Conservation (phyloP, 2,797 vertebrate genomes). For the Brachyrhaphis roseni region DNA sequence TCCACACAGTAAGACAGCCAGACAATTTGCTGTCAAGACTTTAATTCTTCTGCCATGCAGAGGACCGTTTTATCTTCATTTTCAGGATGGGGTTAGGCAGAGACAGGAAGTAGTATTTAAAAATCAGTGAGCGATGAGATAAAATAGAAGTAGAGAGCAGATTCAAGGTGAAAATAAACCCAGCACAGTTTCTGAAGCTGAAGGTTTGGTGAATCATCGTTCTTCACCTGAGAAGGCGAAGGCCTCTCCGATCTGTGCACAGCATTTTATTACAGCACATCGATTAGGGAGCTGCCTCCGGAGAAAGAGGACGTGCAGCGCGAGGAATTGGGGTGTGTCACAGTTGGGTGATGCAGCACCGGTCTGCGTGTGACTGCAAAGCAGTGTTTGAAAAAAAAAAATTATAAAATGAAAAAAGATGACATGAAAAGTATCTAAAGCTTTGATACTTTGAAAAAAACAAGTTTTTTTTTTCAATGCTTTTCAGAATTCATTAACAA, state of each 20-base stretch:
- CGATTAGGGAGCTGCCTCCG: slow-evolving; percentile 22
- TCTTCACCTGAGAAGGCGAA: slow-evolving; percentile 28
- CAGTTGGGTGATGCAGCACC: slow-evolving; percentile 38
- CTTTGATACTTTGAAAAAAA: no score
- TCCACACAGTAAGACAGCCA: slow-evolving; percentile 18
- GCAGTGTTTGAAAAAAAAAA: slow-evolving; percentile 20
- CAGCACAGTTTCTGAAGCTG: slow-evolving; percentile 32
- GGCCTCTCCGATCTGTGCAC: slow-evolving; percentile 23
- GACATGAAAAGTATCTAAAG: background rate
- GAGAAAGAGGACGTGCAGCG: slow-evolving; percentile 8
- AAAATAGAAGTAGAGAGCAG: slow-evolving; percentile 16
- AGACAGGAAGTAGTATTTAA: background rate
- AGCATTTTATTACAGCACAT: slow-evolving; percentile 33
- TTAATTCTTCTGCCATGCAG: slow-evolving; percentile 6
- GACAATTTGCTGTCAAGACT: slow-evolving; percentile 1
- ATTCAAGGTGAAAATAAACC: slow-evolving; percentile 27
- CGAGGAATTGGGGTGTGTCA: background rate
- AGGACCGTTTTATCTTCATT: slow-evolving; percentile 22
- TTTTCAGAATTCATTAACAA: slow-evolving; percentile 11
- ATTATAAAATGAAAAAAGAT: background rate
- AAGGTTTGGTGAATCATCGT: slow-evolving; percentile 30
- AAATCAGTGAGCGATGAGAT: slow-evolving; percentile 11
- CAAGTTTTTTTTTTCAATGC: slow-evolving; percentile 9
- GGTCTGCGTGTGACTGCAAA: slow-evolving; percentile 1
- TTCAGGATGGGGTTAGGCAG: slow-evolving; percentile 9